Evolutionary conservation across 2,797 vertebrate genomes (phyloP).

Genomic region (Natrix natrix): DNA sequence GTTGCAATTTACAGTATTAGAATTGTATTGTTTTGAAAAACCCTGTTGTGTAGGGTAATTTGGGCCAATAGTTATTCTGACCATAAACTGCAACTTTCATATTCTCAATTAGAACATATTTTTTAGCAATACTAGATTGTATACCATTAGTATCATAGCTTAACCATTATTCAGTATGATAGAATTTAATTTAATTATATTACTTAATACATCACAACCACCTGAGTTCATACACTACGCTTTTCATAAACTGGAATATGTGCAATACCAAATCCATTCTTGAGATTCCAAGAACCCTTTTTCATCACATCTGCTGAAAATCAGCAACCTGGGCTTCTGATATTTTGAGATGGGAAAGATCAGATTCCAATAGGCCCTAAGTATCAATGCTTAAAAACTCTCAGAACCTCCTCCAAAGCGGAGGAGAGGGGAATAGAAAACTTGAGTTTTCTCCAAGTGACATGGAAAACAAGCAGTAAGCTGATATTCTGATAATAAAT

Average conservation of each 20-base stretch:
- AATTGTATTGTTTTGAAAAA: background rate
- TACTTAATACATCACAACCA: background rate
- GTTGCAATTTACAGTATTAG: background rate
- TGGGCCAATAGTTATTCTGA: background rate
- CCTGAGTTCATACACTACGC: background rate
- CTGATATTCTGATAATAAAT: background rate
- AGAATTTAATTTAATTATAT: background rate
- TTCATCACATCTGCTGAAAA: background rate
- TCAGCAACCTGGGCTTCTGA: background rate
- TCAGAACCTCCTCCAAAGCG: background rate
- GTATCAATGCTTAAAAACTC: background rate
- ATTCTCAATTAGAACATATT: background rate
- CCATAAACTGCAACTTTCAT: background rate
- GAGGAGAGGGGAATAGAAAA: background rate
- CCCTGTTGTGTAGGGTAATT: background rate
- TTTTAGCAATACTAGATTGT: background rate
- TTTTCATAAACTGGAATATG: background rate
- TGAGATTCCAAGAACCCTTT: background rate
- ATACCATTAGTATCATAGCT: background rate
- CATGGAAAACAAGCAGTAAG: too few relatives aligned
- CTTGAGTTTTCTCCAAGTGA: background rate
- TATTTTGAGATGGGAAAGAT: background rate
- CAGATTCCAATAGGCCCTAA: background rate
- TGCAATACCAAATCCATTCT: background rate
- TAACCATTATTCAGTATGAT: background rate